Conservation (phyloP, 1,140 invertebrate species). For the Calycopis cecrops region DNA sequence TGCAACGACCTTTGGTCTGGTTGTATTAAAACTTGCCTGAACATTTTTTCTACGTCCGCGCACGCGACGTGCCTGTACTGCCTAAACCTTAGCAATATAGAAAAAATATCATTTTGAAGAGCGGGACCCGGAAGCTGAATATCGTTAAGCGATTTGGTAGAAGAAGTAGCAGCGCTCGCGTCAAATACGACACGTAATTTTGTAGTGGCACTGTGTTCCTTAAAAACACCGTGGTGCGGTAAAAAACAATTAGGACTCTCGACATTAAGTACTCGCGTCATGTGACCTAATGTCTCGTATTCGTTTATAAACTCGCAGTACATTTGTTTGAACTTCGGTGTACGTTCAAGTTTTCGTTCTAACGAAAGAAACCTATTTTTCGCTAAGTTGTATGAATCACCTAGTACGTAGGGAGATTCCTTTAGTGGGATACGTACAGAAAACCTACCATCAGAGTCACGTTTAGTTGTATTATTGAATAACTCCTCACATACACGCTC, state of each 20-base stretch:
- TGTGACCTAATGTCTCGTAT: constrained; percentile 33
- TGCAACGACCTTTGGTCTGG: neutral
- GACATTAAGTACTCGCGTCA: constrained; percentile 21
- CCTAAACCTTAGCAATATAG: too few relatives aligned
- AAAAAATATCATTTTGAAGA: too few relatives aligned
- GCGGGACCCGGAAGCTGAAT: too few relatives aligned
- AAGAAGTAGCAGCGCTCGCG: too few relatives aligned
- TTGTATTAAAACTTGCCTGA: neutral
- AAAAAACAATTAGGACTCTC: constrained; percentile 36
- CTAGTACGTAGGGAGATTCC: constrained; percentile 20
- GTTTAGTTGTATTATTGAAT: constrained; percentile 23
- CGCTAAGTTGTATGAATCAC: constrained; percentile 26
- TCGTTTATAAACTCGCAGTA: constrained; percentile 36
- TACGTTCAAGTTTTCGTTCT: constrained; percentile 27
- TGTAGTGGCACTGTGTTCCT: constrained; percentile 33
- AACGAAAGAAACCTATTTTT: too few relatives aligned
- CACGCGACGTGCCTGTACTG: too few relatives aligned
- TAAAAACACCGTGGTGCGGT: constrained; percentile 51
- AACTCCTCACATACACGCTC: constrained; percentile 20
- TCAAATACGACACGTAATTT: constrained; percentile 46
- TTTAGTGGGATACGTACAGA: constrained; percentile 24
- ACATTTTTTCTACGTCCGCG: constrained; percentile 41
- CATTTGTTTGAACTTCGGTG: constrained; percentile 22
- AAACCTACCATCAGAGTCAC: constrained; percentile 23
- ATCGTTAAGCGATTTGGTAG: too few relatives aligned